Conservation (phyloP, 2,888 invertebrate species). For the Eristalis intricaria region DNA sequence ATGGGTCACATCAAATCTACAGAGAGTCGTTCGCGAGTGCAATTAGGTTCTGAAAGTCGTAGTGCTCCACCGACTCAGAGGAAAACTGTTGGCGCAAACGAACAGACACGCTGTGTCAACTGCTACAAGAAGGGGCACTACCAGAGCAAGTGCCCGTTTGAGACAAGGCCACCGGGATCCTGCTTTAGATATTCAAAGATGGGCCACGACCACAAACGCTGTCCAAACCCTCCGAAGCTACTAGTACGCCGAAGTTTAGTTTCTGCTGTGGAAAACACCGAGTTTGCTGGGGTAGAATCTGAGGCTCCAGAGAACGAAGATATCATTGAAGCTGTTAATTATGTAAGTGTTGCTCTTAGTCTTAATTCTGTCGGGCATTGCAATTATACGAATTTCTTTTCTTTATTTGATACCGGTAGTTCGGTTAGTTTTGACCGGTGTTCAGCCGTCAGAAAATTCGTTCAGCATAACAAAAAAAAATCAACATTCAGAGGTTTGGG, state of each 20-base stretch:
- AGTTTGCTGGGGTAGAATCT: not conserved
- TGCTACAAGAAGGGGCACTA: slow-evolving; percentile 11
- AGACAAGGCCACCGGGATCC: slow-evolving; percentile 13
- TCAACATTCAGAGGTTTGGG: slow-evolving; percentile 27
- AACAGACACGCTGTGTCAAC: slow-evolving; percentile 23
- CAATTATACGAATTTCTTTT: slow-evolving; percentile 26
- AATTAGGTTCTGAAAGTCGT: not conserved
- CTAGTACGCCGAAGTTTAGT: slow-evolving; percentile 12
- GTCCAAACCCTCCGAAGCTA: slow-evolving; percentile 25
- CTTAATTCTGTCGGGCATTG: not conserved
- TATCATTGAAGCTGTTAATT: slow-evolving; percentile 4
- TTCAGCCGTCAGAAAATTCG: not conserved
- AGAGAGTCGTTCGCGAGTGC: not conserved
- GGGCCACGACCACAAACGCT: slow-evolving; percentile 15
- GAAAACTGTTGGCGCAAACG: not conserved
- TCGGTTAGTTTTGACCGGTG: slow-evolving; percentile 20
- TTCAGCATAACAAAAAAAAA: not conserved
- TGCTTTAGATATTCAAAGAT: not conserved
- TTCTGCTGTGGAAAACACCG: slow-evolving; percentile 1
- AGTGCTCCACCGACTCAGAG: not conserved
- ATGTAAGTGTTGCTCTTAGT: slow-evolving; percentile 27
- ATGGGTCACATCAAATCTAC: slow-evolving; percentile 11
- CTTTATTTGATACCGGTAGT: slow-evolving; percentile 23
- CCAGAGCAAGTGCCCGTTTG: slow-evolving; percentile 18
- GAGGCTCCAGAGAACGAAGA: not conserved